phyloP scores from a whole-genome alignment of 2,797 vertebrate species.

The Craterocephalus amniculus region DNA sequence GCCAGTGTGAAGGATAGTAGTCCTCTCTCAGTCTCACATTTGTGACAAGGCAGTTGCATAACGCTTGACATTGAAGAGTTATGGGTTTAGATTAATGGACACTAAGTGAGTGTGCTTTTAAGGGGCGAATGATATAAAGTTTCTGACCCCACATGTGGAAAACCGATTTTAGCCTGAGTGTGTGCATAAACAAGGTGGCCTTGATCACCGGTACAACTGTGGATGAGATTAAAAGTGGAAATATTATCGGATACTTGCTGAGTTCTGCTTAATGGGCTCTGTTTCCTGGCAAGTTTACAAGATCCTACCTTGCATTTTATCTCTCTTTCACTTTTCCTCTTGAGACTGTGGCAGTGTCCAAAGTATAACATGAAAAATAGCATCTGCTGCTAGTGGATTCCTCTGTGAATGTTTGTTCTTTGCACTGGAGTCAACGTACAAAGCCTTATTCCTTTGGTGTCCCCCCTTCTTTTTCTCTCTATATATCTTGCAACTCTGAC shows the following conservation, averaged over 20 bases:
- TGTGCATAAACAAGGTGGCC: conserved; percentile 9
- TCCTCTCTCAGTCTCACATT: conserved; percentile 49
- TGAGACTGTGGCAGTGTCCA: conserved; percentile 63
- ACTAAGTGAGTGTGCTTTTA: conserved; percentile 51
- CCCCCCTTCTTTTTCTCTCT: conserved; percentile 18
- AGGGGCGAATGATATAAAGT: conserved; percentile 49
- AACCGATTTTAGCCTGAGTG: conserved; percentile 32
- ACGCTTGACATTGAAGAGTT: conserved; percentile 35
- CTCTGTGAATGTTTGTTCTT: conserved; percentile 60
- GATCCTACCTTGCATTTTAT: conserved; percentile 42
- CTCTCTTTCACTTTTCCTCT: conserved; percentile 33
- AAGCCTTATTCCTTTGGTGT: conserved; percentile 55
- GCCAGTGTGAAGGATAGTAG: conserved; percentile 73
- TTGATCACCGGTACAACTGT: conserved; percentile 28
- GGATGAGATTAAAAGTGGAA: conserved; percentile 40
- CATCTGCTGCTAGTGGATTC: conserved; percentile 43
- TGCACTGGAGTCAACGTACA: conserved; percentile 33
- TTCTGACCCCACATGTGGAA: conserved; percentile 35
- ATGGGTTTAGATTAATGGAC: conserved; percentile 66
- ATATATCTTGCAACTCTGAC: conserved; percentile 58
- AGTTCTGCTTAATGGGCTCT: conserved; percentile 51
- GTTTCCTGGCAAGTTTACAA: conserved; percentile 54
- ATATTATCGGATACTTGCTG: conserved; percentile 17
- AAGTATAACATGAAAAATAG: conserved; percentile 57
- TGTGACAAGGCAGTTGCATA: conserved; percentile 58